Evolutionary conservation across 2,797 vertebrate species (phyloP), one percentile per base, ranked within the genome.

Genomic region (Tapirus indicus): DNA sequence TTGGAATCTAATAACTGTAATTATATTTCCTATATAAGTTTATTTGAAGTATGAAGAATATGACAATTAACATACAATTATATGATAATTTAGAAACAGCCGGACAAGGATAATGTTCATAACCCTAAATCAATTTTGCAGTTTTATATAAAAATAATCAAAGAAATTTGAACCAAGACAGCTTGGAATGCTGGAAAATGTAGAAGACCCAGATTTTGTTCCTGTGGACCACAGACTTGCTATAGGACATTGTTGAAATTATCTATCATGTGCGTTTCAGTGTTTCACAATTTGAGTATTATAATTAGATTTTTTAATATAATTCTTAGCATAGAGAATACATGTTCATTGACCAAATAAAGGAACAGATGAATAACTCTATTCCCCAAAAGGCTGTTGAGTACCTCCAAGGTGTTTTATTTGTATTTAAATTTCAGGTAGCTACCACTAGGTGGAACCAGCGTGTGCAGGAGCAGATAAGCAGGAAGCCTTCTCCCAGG

Each of bases 11-110:
- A 94, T 85, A 75, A 69, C 82, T 94, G 17, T 88, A 96, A 93
- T 97, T 97, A 75, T 94, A 94, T 90, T 90, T 95, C 44, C 77
- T 92, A 35, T 91, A 21, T 68, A 95, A 77, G 32, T 89, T 95
- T 89, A 94, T 91, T 96, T 87, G 69, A 93, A 89, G n/a, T 77
- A 90, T 9, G 17, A 66, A 91, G 52, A 91, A 79, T 97, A 77
- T 71, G 68, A 93, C 29, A 69, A 78, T 89, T 94, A 96, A 38
- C 23, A 74, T 84, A 62, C 18, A 90, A 87, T 91, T 91, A 88
- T 60, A 86, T 58, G 49, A 32, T 79, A 84, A 95, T 78, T 85
- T 89, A 69, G 49, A 94, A 96, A 68, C 44, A 95, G 49, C 52
- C 47, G 88, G 35, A 56, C 44, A 89, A 87, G 29, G 52, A 60